Evolutionary conservation across 2,113 vertebrate species (phyloP), one percentile per base, ranked within the genome.

Genomic region (Eretmochelys imbricata): DNA sequence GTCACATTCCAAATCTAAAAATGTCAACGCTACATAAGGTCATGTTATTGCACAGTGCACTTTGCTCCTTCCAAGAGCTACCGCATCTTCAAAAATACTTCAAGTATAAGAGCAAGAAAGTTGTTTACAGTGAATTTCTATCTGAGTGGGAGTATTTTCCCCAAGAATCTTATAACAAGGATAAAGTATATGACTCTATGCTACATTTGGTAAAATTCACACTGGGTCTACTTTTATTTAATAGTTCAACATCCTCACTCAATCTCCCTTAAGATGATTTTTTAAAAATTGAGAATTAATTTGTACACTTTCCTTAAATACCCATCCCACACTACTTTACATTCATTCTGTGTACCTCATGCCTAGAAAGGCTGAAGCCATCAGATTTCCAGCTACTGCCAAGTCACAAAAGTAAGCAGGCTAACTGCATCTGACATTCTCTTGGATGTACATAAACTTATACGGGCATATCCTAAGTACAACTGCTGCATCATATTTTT

Each of bases 1-100:
- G 96, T 97, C 91, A 1, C 97, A 96, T 97, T 97, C 96, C 97
- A 97, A 97, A 97, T 96, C 93, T 97, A 94, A 96, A 97, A 96
- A 98, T 79, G 90, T 75, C 91, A 96, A 93, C 82, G 76, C 59
- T 95, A 94, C 79, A 31, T 90, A 97, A 96, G 96, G 96, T 96
- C 96, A 87, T 17, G 5, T 85, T 89, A 92, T 88, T 96, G 85
- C 90, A 95, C 95, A 96, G 95, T 20, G 38, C 3, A 1, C 95
- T 93, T 57, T 10, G 11, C 88, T 94, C 89, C 91, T 95, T 89
- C 92, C 93, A 98, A 96, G 96, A 97, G 93, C 84, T 93, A 94
- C 72, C 88, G 84, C 87, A 93, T 95, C 92, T 91, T 95, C 94
- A 97, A 84, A 97, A 96, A 95, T 95, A 85, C 88, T 95, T 95